phyloP scores from a whole-genome alignment of 2,888 invertebrate genomes.

The Acutogordius australiensis region DNA sequence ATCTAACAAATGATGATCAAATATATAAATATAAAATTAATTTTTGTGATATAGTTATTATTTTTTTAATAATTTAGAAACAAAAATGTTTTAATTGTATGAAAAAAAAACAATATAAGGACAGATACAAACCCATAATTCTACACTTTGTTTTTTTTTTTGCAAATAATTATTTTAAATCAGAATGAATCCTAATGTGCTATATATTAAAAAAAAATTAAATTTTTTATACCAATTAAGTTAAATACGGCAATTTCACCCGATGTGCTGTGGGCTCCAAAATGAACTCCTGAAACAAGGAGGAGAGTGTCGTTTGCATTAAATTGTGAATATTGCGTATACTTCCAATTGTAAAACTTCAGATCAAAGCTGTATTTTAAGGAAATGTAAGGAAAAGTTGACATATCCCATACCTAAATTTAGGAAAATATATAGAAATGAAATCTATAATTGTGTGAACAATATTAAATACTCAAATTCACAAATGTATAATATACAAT shows the following conservation, averaged over 20 bases:
- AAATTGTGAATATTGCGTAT: slow-evolving; percentile 55
- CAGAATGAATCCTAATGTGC: too few species aligned
- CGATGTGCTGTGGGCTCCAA: slow-evolving; percentile 44
- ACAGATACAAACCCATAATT: too few species aligned
- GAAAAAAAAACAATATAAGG: too few species aligned
- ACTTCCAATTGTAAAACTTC: slow-evolving; percentile 51
- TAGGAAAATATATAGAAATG: slow-evolving; percentile 11
- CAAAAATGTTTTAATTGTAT: too few species aligned
- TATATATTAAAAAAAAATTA: too few species aligned
- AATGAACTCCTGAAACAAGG: slow-evolving; percentile 51
- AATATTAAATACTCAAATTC: too few species aligned
- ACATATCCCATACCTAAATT: slow-evolving; percentile 13
- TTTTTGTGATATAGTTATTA: too few species aligned
- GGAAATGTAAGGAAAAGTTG: slow-evolving; percentile 40
- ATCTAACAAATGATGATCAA: slow-evolving; percentile 26
- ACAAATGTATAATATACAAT: too few species aligned
- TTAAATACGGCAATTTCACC: slow-evolving; percentile 57
- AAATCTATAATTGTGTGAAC: too few species aligned
- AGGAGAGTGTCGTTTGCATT: slow-evolving; percentile 47
- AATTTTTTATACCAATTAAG: slow-evolving; percentile 8
- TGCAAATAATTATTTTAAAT: too few species aligned
- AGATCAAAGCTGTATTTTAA: slow-evolving; percentile 42
- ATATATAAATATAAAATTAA: slow-evolving; percentile 10
- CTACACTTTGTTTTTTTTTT: too few species aligned
- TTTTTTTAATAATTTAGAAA: too few species aligned